Conservation (phyloP, 2,113 vertebrate species). For the Ceyx melanurus region DNA sequence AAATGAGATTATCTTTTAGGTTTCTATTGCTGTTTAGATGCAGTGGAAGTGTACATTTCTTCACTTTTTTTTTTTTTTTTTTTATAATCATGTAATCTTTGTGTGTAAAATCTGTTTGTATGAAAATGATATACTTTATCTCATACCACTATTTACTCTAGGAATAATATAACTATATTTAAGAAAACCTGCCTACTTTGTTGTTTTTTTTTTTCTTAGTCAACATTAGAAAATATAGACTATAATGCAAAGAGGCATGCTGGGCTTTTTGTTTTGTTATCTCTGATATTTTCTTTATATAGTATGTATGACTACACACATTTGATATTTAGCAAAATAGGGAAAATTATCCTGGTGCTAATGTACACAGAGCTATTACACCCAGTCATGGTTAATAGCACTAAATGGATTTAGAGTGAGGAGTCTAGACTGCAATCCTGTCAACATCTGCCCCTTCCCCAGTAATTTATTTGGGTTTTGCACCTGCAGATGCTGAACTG, state of each 20-base stretch:
- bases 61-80: neutral
- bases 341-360: conserved; percentile 55
- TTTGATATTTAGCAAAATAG: conserved; percentile 59
- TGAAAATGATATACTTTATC: neutral
- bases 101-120: neutral
- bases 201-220: neutral
- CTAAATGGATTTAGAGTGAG: conserved; percentile 72
- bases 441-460: conserved; percentile 65
- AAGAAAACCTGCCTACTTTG: neutral
- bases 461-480: conserved; percentile 64
- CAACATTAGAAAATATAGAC: neutral
- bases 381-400: conserved; percentile 70
- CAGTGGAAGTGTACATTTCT: neutral
- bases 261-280: neutral
- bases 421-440: conserved; percentile 68
- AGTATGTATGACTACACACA: conserved; percentile 31
- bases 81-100: neutral
- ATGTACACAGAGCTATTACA: conserved; percentile 66
- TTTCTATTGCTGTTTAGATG: conserved; percentile 7
- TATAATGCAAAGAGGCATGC: neutral
- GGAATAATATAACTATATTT: neutral
- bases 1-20: conserved; percentile 8
- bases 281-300: conserved; percentile 19
- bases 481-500: conserved; percentile 61
- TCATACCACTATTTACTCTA: neutral